Evolutionary conservation across 2,888 invertebrate species (phyloP).

Genomic region (Platycheirus rosarum): DNA sequence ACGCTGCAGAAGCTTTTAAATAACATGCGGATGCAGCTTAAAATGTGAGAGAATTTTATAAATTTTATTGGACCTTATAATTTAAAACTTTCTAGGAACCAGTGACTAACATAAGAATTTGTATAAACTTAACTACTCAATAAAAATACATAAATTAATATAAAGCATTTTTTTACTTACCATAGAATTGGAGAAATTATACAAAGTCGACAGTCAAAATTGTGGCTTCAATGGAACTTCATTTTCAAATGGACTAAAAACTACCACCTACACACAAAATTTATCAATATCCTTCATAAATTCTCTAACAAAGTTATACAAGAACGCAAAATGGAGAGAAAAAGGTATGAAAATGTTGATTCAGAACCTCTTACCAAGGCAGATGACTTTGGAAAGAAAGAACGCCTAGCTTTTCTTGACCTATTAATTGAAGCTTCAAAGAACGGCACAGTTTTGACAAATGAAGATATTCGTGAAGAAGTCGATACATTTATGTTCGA

Average conservation of each 20-base stretch:
- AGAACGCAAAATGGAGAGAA: conserved; percentile 82
- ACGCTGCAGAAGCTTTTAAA: no score
- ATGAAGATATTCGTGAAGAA: conserved; percentile 85
- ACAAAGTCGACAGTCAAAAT: conserved; percentile 84
- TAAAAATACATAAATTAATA: no score
- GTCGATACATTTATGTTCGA: conserved; percentile 87
- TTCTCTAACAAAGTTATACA: conserved; percentile 84
- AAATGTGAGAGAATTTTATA: no score
- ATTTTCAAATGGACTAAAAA: conserved; percentile 85
- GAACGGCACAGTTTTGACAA: conserved; percentile 82
- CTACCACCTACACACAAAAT: conserved; percentile 84
- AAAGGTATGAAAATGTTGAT: conserved; percentile 76
- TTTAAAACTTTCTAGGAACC: no score
- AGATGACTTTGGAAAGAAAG: conserved; percentile 83
- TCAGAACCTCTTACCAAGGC: no score
- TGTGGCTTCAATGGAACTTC: conserved; percentile 86
- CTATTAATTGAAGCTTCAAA: conserved; percentile 84
- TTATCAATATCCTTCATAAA: conserved; percentile 82
- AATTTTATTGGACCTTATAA: no score
- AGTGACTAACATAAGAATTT: no score
- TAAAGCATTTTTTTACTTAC: conserved; percentile 35
- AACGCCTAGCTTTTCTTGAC: conserved; percentile 85
- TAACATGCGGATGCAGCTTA: no score
- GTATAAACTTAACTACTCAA: no score
- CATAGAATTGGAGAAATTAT: conserved; percentile 84